phyloP scores from a whole-genome alignment of 2,888 invertebrate species.

The Automeris io region DNA sequence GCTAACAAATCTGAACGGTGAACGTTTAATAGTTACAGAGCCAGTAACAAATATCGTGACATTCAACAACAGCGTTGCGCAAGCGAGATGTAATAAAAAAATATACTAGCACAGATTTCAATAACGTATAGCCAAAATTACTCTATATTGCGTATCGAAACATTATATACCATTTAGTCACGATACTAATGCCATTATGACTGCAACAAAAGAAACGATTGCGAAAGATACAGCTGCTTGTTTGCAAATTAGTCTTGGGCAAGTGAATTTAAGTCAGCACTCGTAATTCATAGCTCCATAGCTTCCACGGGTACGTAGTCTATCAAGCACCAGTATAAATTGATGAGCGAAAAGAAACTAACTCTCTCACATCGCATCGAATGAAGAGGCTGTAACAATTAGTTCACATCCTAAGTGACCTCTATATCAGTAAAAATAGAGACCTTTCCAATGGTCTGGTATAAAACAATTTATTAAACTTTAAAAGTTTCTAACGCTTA shows the following conservation, averaged over 20 bases:
- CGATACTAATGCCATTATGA: constrained; percentile 43
- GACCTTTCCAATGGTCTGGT: no score
- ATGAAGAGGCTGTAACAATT: no score
- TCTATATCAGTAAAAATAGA: no score
- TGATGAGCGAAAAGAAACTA: no score
- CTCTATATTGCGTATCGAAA: constrained; percentile 35
- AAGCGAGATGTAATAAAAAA: constrained; percentile 37
- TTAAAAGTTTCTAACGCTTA: no score
- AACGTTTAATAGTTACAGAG: constrained; percentile 43
- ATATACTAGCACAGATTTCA: constrained; percentile 32
- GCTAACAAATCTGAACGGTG: constrained; percentile 48
- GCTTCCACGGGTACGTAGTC: no score
- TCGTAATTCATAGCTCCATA: no score
- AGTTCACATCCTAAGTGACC: no score
- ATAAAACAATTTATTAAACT: no score
- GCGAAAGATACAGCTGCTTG: constrained; percentile 40
- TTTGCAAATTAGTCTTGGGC: constrained; percentile 36
- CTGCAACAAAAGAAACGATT: constrained; percentile 40
- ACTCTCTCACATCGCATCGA: no score
- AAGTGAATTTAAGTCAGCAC: no score
- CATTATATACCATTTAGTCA: constrained; percentile 45
- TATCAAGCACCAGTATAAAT: no score
- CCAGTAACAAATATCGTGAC: constrained; percentile 48
- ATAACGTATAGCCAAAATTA: constrained; percentile 35
- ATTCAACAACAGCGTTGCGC: constrained; percentile 40